Conservation (phyloP, 2,888 invertebrate species). For the Oscheius sp. region DNA sequence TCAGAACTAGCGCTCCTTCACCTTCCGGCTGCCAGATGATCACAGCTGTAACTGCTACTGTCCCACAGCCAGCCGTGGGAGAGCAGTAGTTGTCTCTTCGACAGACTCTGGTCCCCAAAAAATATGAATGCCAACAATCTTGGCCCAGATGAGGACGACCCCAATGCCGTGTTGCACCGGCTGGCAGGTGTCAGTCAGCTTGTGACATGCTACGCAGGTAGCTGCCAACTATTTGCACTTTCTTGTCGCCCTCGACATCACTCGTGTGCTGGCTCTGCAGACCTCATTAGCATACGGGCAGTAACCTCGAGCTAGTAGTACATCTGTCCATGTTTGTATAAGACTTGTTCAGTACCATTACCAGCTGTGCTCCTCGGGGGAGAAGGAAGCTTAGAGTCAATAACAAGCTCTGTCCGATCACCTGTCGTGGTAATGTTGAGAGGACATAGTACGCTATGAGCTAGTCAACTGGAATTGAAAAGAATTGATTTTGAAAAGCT, state of each 20-base stretch:
- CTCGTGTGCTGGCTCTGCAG: slow-evolving; percentile 22
- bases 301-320: slow-evolving; percentile 6
- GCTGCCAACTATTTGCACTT: slow-evolving; percentile 37
- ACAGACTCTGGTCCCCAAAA: background rate
- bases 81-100: slow-evolving; percentile 2
- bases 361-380: slow-evolving; percentile 30
- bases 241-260: slow-evolving; percentile 35
- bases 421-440: background rate
- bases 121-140: background rate
- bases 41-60: slow-evolving; percentile 25
- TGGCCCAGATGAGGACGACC: background rate
- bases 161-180: slow-evolving; percentile 24
- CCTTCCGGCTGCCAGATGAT: slow-evolving; percentile 26
- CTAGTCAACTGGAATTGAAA: too few species aligned
- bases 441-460: too few species aligned
- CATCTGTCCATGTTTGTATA: slow-evolving; percentile 33
- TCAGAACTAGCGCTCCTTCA: background rate
- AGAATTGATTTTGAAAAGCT: too few species aligned
- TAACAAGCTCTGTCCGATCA: slow-evolving; percentile 17
- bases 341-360: slow-evolving; percentile 35
- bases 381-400: slow-evolving; percentile 19
- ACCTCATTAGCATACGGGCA: slow-evolving; percentile 34
- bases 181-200: slow-evolving; percentile 34
- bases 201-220: slow-evolving; percentile 34
- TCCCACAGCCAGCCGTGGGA: slow-evolving; percentile 31